A percentile compares a stretch with the other conserved stretches of the same genome.
These are phyloP conservation scores for Streptopelia turtur DNA, from an alignment of 2,797 vertebrate species.

Conservation along the genomic window DNA sequence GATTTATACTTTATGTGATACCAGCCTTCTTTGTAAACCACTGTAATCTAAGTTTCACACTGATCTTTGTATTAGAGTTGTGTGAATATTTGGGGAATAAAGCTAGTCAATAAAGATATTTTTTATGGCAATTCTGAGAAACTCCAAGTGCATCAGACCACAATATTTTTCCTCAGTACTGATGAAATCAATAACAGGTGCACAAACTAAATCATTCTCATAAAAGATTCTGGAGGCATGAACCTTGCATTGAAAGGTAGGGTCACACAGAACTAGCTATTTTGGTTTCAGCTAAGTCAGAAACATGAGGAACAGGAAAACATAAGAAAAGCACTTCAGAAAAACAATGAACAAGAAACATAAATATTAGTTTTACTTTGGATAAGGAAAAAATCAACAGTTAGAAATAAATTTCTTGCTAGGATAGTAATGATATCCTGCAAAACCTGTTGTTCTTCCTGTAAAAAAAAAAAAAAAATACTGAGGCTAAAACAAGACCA, in stretches of 20 bases:
- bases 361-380: not conserved
- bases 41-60: not conserved
- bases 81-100: not conserved
- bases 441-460: not conserved
- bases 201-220: not conserved
- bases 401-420: not conserved
- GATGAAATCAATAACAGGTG: not conserved
- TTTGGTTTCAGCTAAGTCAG: not conserved
- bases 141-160: not conserved
- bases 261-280: not conserved
- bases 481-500: too few species aligned
- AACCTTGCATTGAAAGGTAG: not conserved
- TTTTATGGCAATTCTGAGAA: not conserved
- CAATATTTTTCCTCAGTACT: not conserved
- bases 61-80: not conserved
- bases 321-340: not conserved
- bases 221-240: not conserved
- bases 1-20: not conserved
- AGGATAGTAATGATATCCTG: not conserved
- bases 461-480: not conserved
- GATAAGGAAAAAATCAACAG: not conserved
- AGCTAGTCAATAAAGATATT: not conserved
- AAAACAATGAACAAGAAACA: not conserved
- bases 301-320: not conserved
- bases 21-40: not conserved